Conservation (phyloP, 1,140 invertebrate genomes). For the Neodiprion pinetum region DNA sequence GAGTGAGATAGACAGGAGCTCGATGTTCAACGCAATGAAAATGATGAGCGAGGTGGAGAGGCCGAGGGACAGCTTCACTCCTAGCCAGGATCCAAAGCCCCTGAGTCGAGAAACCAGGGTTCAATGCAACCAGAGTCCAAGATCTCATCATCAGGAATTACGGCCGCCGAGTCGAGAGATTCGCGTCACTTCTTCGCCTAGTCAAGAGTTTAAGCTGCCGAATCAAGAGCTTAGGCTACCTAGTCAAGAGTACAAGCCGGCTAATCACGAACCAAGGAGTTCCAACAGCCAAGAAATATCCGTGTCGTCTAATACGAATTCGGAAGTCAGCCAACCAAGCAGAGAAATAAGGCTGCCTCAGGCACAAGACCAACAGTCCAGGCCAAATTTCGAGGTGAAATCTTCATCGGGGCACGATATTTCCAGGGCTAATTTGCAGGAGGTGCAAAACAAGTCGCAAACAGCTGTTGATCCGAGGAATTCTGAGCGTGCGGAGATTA, state of each 20-base stretch:
- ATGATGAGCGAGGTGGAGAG: slow-evolving; percentile 36
- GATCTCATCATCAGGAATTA: slow-evolving; percentile 24
- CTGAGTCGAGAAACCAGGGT: slow-evolving; percentile 20
- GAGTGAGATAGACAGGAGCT: slow-evolving; percentile 37
- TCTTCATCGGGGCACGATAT: not conserved
- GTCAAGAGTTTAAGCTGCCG: slow-evolving; percentile 40
- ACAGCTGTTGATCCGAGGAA: slow-evolving; percentile 31
- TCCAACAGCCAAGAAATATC: slow-evolving; percentile 26
- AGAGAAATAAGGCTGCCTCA: slow-evolving; percentile 34
- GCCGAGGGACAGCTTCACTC: slow-evolving; percentile 26
- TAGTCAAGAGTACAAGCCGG: slow-evolving; percentile 34
- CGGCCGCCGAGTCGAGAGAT: slow-evolving; percentile 29
- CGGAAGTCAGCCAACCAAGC: slow-evolving; percentile 35
- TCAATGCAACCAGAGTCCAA: slow-evolving; percentile 25
- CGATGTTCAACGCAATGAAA: slow-evolving; percentile 37
- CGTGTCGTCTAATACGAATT: slow-evolving; percentile 20
- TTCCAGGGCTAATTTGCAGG: slow-evolving; percentile 25
- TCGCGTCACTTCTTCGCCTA: slow-evolving; percentile 24
- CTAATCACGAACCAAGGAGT: slow-evolving; percentile 29
- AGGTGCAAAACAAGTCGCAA: slow-evolving; percentile 23
- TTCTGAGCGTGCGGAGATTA: slow-evolving; percentile 33
- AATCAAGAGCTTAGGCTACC: slow-evolving; percentile 32
- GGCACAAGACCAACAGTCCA: slow-evolving; percentile 29
- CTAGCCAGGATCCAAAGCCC: slow-evolving; percentile 13
- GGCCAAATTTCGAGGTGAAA: slow-evolving; percentile 30